Evolutionary conservation across 2,888 invertebrate species (phyloP), one percentile per base, ranked within the genome.

Genomic region (Hydroisotoma schaefferi): DNA sequence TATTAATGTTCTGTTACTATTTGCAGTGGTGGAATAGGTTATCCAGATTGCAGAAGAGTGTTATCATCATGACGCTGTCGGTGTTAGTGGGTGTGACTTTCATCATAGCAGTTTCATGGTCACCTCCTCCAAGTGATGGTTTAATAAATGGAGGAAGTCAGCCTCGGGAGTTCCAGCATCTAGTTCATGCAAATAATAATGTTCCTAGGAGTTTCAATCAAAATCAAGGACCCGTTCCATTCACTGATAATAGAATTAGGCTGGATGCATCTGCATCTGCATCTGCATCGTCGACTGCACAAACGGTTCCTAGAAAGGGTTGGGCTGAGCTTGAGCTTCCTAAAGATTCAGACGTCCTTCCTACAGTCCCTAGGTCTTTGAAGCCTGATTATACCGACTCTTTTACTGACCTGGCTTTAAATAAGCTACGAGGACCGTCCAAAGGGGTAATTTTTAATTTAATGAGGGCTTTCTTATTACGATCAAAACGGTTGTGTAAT

Each of bases 21-120:
- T 84, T 84, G 56, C 78, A 91, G 91, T 82, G 85, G 79, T 92
- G 91, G 91, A 90, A 91, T 77, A 87, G 87, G 71, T 78, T 92
- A 58, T 90, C 91, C 20, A 83, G 90, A 72, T 83, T 90, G 74
- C 91, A 91, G 76, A 83, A 87, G 68, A 89, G 87, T 74, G 79
- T 90, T 70, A 81, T 87, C 53, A 86, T 87, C 74, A 83, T 87
- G 71, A 74, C 83, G 60, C 84, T 66, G 6, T 83, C 84, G 53
- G 76, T 85, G 65, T 77, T 86, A 70, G 82, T 85, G 72, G 80
- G 85, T 72, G 76, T 85, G 69, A 28, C 46, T 18, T 57, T 57
- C 37, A 49, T 52, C n/a, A 2, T 27, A 18, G 28, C 49, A 5
- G 29, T 40, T 6, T 40, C 26, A 12, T 28, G 51, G 57, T 40